Evolutionary conservation across 2,797 vertebrate species (phyloP), one percentile per base, ranked within the genome.

Genomic region (Sebastes itinus): DNA sequence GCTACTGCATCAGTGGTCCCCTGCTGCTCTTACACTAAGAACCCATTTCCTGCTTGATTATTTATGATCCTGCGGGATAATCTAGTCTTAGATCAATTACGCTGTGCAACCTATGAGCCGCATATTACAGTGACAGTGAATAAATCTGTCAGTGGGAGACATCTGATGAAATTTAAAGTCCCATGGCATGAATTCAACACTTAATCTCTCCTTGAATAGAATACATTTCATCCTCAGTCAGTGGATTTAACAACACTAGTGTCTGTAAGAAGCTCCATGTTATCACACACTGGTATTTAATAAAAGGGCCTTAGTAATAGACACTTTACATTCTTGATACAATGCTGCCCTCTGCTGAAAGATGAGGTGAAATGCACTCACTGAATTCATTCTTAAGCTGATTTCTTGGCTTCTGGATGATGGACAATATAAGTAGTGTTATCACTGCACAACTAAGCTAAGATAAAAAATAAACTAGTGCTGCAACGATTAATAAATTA

Each of bases 1-100:
- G 80, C 80, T 38, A 20, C 62, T 69, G 75, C 61, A 70, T 86
- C 72, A 77, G 64, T 72, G 76, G 22, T 55, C 79, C 58, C 66
- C 63, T 52, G 1, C 74, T 75, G 80, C 77, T 85, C 76, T 68
- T 22, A 75, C 77, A 77, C 69, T 79, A 73, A 87, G 55, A 88
- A 62, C 68, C 72, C 84, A 87, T 89, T 92, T 92, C 86, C 87
- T 88, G 84, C 72, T 87, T 72, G 62, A 88, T 87, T 81, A 88
- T 91, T 88, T 87, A 88, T 87, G 79, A 82, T 80, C 35, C 75
- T 77, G 58, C 66, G 32, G 67, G 83, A 85, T 88, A 80, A 88
- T 90, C 70, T 80, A 58, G 61, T 75, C 75, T 84, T 28, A 67
- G 78, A 92, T 89, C 79, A 88, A 83, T 92, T 81, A 65, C 58